phyloP scores from a whole-genome alignment of 1,140 invertebrate genomes.

The Atopsyche davidsoni region DNA sequence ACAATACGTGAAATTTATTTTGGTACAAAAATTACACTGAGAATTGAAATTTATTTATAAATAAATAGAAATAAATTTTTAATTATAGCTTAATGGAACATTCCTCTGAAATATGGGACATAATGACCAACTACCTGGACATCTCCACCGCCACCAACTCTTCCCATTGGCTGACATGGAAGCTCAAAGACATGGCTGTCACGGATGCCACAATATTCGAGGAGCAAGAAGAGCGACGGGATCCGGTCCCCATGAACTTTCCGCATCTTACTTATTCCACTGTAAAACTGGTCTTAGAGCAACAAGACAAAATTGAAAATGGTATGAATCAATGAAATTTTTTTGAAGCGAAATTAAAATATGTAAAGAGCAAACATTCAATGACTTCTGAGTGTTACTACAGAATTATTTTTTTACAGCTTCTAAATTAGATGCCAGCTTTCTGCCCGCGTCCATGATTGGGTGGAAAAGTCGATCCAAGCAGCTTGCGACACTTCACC shows the following conservation, averaged over 20 bases:
- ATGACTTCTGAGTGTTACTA: too few species aligned
- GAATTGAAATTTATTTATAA: too few species aligned
- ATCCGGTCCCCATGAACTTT: conserved; percentile 19
- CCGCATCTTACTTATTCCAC: conserved; percentile 20
- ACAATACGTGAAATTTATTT: too few species aligned
- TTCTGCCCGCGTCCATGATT: conserved; percentile 37
- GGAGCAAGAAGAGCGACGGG: conserved; percentile 13
- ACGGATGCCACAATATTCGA: conserved; percentile 8
- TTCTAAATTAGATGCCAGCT: conserved; percentile 32
- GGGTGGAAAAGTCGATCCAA: conserved; percentile 37
- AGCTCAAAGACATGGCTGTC: conserved; percentile 5
- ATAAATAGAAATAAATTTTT: too few species aligned
- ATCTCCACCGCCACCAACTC: conserved; percentile 15
- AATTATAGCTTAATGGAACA: conserved; percentile 19
- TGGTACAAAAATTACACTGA: too few species aligned
- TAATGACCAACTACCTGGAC: conserved; percentile 13
- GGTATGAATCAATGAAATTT: too few species aligned
- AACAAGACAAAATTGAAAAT: too few species aligned
- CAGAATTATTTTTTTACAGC: conserved; percentile 32
- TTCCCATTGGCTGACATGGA: conserved; percentile 16
- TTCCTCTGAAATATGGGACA: conserved; percentile 22
- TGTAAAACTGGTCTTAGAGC: conserved; percentile 18
- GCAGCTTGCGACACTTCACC: conserved; percentile 34
- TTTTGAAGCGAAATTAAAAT: too few species aligned
- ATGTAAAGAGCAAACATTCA: too few species aligned